These are phyloP conservation scores for Drosophila azteca DNA, from an alignment of 1,140 invertebrate genomes.

Conservation along the genomic window DNA sequence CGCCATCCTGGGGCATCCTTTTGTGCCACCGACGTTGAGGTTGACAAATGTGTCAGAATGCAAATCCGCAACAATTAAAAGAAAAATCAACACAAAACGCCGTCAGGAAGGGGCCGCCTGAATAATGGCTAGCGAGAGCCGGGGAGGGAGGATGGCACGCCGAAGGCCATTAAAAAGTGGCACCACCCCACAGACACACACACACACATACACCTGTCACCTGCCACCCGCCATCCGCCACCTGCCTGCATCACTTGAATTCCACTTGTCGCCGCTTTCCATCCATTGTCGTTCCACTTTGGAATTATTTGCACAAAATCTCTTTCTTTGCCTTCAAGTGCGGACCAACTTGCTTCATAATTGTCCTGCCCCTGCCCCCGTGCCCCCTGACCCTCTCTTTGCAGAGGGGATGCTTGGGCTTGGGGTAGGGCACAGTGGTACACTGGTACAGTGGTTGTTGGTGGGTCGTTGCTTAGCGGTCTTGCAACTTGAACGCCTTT, in stretches of 20 bases:
- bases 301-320: slow-evolving; percentile 79
- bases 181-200: no score
- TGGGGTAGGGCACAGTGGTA: slow-evolving; percentile 2
- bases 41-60: slow-evolving; percentile 84
- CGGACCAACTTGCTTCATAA: slow-evolving; percentile 49
- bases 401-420: slow-evolving; percentile 1
- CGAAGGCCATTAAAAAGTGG: slow-evolving; percentile 4
- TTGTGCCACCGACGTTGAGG: slow-evolving; percentile 73
- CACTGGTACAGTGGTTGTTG: slow-evolving; percentile 7
- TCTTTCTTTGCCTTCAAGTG: slow-evolving; percentile 44
- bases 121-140: not conserved
- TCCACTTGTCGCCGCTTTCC: slow-evolving; percentile 63
- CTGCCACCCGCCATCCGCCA: not conserved
- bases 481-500: slow-evolving; percentile 50
- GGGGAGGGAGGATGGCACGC: not conserved
- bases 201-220: slow-evolving; percentile 24
- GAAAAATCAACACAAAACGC: slow-evolving; percentile 81
- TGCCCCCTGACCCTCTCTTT: no score
- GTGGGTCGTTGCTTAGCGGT: slow-evolving; percentile 44
- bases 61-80: slow-evolving; percentile 84
- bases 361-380: slow-evolving; percentile 20
- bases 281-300: slow-evolving; percentile 66
- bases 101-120: slow-evolving; percentile 1
- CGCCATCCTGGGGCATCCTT: slow-evolving; percentile 39
- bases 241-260: slow-evolving; percentile 31